Evolutionary conservation across 2,113 vertebrate genomes (phyloP).

Genomic region (Accipiter cooperii): DNA sequence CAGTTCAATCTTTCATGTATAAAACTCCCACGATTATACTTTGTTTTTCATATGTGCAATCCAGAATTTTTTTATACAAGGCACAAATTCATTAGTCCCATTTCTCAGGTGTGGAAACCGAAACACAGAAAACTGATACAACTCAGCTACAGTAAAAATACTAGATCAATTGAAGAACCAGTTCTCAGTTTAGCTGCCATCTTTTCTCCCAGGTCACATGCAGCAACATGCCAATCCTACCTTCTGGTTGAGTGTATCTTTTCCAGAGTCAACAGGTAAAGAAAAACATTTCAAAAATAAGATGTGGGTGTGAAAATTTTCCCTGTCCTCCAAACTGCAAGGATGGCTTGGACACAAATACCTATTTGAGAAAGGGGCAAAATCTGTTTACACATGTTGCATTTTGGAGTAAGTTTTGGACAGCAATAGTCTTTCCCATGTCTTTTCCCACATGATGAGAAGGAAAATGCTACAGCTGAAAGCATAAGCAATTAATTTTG

Average conservation of each 20-base stretch:
- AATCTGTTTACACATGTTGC: background rate
- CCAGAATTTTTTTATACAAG: background rate
- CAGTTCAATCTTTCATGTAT: background rate
- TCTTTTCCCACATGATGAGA: background rate
- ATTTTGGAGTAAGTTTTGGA: background rate
- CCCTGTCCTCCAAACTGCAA: background rate
- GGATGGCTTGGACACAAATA: background rate
- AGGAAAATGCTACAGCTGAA: background rate
- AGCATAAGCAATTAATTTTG: constrained; percentile 20
- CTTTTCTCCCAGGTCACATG: background rate
- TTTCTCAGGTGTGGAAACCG: background rate
- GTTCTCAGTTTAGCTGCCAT: background rate
- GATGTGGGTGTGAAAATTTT: background rate
- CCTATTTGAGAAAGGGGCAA: background rate
- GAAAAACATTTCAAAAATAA: background rate
- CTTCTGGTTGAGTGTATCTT: background rate
- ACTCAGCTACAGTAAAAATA: background rate
- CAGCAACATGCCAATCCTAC: background rate
- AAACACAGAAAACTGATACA: background rate
- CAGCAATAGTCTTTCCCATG: background rate
- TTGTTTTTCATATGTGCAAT: background rate
- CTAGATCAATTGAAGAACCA: background rate
- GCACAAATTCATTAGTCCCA: background rate
- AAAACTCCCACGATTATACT: background rate
- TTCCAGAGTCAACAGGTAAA: background rate